These are phyloP conservation scores for Fundulus diaphanus DNA, from an alignment of 2,797 vertebrate genomes.

Conservation along the genomic window DNA sequence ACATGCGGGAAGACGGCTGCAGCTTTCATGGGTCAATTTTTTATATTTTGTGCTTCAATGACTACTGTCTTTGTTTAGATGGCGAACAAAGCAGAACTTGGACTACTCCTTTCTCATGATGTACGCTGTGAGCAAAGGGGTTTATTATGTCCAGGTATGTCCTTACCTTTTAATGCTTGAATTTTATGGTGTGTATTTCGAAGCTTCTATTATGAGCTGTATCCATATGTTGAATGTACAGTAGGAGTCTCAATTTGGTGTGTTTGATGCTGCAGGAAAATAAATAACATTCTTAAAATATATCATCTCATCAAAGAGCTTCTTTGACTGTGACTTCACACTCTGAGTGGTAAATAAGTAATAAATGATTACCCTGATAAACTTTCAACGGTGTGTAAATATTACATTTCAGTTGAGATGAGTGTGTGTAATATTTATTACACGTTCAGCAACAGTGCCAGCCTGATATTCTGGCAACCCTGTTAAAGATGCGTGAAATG, in stretches of 20 bases:
- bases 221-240: background rate
- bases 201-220: background rate
- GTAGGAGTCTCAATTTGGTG: background rate
- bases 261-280: background rate
- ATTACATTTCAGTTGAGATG: background rate
- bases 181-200: background rate
- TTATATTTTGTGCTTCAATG: background rate
- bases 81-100: constrained; percentile 98
- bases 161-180: background rate
- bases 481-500: background rate
- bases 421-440: constrained; percentile 3
- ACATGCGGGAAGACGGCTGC: background rate
- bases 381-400: background rate
- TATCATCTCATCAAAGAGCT: background rate
- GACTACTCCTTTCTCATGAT: constrained; percentile 99
- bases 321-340: background rate
- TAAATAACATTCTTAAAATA: background rate
- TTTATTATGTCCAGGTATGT: constrained; percentile 96
- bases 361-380: background rate
- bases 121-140: constrained; percentile 96
- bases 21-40: constrained; percentile 3
- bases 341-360: background rate
- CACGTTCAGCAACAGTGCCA: background rate
- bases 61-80: constrained; percentile 82
- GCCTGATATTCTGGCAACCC: background rate